Conservation (phyloP, 2,797 vertebrate genomes). For the Siniperca obscura region DNA sequence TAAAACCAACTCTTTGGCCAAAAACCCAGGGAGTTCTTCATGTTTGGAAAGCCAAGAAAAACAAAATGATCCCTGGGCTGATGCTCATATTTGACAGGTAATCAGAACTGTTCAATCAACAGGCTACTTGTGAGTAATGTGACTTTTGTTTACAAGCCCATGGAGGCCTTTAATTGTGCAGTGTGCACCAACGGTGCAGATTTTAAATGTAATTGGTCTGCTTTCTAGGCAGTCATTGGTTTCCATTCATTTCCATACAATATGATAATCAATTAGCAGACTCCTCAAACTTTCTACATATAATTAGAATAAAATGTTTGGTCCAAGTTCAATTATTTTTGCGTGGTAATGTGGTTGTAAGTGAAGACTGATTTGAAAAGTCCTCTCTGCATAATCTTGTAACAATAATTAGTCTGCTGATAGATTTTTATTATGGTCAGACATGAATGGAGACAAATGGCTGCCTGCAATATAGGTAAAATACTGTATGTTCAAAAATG, state of each 20-base stretch:
- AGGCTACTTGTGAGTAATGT: neutral
- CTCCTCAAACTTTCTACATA: neutral
- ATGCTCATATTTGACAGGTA: neutral
- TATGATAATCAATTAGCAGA: neutral
- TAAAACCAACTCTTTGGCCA: neutral
- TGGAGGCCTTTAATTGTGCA: neutral
- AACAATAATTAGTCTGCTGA: neutral
- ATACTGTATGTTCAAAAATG: neutral
- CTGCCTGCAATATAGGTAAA: neutral
- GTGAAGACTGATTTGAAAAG: neutral
- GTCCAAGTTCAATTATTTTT: neutral
- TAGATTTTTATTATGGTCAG: neutral
- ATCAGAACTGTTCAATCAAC: neutral
- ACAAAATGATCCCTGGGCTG: neutral
- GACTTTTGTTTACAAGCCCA: neutral
- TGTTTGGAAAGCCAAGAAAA: neutral
- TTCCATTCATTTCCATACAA: conserved; percentile 12
- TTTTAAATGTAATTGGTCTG: neutral
- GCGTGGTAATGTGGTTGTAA: neutral
- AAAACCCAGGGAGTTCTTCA: neutral
- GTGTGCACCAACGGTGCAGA: neutral
- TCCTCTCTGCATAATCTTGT: neutral
- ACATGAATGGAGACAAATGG: neutral
- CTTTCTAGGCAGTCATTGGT: neutral
- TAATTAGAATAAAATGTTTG: too few relatives aligned